These are phyloP conservation scores for Xiphophorus maculatus DNA, from an alignment of 2,113 vertebrate genomes.

Conservation along the genomic window DNA sequence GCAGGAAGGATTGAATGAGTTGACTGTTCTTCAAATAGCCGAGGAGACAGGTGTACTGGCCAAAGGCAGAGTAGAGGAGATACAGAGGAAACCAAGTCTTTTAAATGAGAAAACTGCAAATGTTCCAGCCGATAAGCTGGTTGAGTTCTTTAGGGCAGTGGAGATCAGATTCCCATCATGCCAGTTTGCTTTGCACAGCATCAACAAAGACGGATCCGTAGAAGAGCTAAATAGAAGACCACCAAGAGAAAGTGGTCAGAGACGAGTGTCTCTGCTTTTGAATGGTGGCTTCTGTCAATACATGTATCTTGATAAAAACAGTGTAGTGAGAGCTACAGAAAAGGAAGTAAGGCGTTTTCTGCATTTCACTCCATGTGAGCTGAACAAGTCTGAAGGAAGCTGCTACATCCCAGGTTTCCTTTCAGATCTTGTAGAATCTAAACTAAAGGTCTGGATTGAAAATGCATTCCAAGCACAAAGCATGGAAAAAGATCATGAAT, in stretches of 20 bases:
- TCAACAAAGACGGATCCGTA: not conserved
- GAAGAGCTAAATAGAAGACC: accelerated
- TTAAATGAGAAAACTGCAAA: conserved; percentile 9
- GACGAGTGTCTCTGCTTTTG: conserved; percentile 14
- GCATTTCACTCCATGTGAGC: conserved; percentile 46
- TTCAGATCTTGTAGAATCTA: conserved; percentile 42
- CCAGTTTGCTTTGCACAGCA: conserved; percentile 33
- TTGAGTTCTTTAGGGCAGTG: conserved; percentile 38
- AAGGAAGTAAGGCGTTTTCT: conserved; percentile 9
- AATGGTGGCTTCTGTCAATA: conserved; percentile 11
- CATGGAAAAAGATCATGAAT: too few species aligned
- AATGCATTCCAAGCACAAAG: too few species aligned
- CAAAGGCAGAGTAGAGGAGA: conserved; percentile 4
- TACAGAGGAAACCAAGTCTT: not conserved
- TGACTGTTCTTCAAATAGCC: conserved; percentile 39
- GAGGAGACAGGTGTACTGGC: conserved; percentile 37
- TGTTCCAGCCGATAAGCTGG: conserved; percentile 4
- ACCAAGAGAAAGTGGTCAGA: not conserved
- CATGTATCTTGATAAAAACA: conserved; percentile 18
- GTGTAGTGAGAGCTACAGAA: conserved; percentile 1
- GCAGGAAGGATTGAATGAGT: accelerated
- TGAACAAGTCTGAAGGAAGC: not conserved
- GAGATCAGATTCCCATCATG: conserved; percentile 34
- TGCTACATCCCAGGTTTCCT: conserved; percentile 59
- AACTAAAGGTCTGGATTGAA: conserved; percentile 65